Base-by-base conservation (phyloP, 2,797 vertebrate genomes). In the Tenualosa ilisha region DNA sequence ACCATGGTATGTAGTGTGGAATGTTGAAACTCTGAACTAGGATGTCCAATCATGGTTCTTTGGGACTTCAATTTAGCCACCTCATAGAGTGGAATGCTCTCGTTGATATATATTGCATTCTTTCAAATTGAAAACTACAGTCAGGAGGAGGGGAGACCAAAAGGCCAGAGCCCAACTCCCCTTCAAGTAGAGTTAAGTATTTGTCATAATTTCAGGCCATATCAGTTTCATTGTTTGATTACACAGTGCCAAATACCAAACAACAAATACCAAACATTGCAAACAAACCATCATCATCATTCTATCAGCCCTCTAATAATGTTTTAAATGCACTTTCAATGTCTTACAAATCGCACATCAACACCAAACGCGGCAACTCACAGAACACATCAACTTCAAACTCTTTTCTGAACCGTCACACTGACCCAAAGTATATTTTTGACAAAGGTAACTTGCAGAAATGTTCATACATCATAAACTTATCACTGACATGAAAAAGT, bases 1-100 rank as follows among this genome's bases (percentile, higher is more conserved):
- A 89, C 88, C 88, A 86, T 88, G 87, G 85, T 88, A 85, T 86
- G 86, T 87, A 85, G 86, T 83, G 81, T 88, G 87, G 89, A 90
- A 90, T 91, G 88, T 90, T 85, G 88, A 46, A 37, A 43, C 40
- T 79, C 37, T 79, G 37, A 46, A 79, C 72, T 79, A 46, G 40
- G 72, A 75, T 79, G 72, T 79, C 72, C 72, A 79, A 79, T 79
- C 72, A 79, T 79, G 72, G 40, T 43, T 79, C 72, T 79, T 79
- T 79, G 72, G 72, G 72, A 79, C 40, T 43, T 79, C 6, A 79
- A 43, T 46, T 79, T 79, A 79, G 72, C 72, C 72, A 79, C 72
- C 72, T 79, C 72, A 79, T 79, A 79, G 72, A 79, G 72, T 79
- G 72, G 72, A 46, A 79, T 79, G 72, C 26, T 79, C 37, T 79